phyloP scores from a whole-genome alignment of 1,140 invertebrate genomes.

The Uloborus diversus region DNA sequence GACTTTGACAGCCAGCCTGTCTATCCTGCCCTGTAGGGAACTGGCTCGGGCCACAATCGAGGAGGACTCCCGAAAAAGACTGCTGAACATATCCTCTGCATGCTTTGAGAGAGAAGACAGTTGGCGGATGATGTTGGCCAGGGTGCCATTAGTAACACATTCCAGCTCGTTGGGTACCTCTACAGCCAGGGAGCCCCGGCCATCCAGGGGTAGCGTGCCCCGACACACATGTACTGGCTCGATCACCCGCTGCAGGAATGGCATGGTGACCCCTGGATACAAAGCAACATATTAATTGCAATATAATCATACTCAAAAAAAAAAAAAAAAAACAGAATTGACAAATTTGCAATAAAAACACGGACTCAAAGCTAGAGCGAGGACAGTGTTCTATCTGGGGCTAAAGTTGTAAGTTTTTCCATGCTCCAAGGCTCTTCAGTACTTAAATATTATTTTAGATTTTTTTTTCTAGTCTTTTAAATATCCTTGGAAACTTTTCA shows the following conservation, averaged over 20 bases:
- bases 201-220: slow-evolving; percentile 79
- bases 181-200: slow-evolving; percentile 53
- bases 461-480: too few species aligned
- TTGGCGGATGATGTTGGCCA: slow-evolving; percentile 91
- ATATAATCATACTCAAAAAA: neutral
- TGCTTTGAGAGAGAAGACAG: slow-evolving; percentile 93
- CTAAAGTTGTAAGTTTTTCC: too few species aligned
- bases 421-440: too few species aligned
- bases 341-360: neutral
- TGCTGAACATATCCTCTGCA: slow-evolving; percentile 97
- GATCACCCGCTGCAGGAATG: slow-evolving; percentile 92
- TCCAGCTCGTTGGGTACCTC: slow-evolving; percentile 90
- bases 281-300: too few species aligned
- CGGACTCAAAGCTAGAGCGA: too few species aligned
- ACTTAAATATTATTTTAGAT: too few species aligned
- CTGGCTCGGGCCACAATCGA: slow-evolving; percentile 84
- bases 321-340: neutral
- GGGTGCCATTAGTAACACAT: slow-evolving; percentile 94
- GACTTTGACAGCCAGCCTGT: slow-evolving; percentile 91
- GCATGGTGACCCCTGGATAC: too few species aligned
- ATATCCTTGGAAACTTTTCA: too few species aligned
- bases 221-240: slow-evolving; percentile 93
- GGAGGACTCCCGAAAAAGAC: slow-evolving; percentile 87
- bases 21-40: slow-evolving; percentile 89
- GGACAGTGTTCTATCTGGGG: too few species aligned